phyloP scores from a whole-genome alignment of 1,140 invertebrate genomes.

The Brachionus sp. region DNA sequence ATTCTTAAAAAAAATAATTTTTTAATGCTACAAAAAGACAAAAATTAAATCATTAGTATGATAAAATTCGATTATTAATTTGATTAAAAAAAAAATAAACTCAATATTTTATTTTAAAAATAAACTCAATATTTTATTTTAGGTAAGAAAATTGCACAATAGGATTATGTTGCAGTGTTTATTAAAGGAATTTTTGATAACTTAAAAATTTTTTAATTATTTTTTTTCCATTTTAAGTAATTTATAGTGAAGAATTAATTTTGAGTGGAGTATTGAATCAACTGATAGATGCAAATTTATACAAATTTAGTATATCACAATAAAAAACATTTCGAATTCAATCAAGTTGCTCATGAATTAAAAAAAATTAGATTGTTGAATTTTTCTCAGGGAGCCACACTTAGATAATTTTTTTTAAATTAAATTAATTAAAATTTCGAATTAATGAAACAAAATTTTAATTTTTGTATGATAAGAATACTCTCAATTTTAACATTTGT shows the following conservation, averaged over 20 bases:
- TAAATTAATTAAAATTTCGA: not conserved
- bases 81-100: too few relatives aligned
- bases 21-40: too few relatives aligned
- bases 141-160: too few relatives aligned
- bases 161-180: too few relatives aligned
- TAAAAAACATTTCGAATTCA: not conserved
- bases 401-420: not conserved
- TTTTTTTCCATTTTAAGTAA: not conserved
- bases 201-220: too few relatives aligned
- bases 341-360: not conserved
- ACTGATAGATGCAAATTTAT: conserved; percentile 5
- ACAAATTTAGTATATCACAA: conserved; percentile 24
- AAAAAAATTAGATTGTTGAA: not conserved
- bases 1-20: too few relatives aligned
- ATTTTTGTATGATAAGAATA: not conserved
- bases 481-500: not conserved
- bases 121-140: too few relatives aligned
- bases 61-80: too few relatives aligned
- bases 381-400: not conserved
- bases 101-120: too few relatives aligned
- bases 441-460: not conserved
- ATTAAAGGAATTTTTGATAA: not conserved
- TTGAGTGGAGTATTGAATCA: conserved; percentile 29
- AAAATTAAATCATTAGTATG: too few relatives aligned
- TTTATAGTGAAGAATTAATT: conserved; percentile 34